Evolutionary conservation across 1,140 invertebrate species (phyloP).

Genomic region (Antheraea mylitta): DNA sequence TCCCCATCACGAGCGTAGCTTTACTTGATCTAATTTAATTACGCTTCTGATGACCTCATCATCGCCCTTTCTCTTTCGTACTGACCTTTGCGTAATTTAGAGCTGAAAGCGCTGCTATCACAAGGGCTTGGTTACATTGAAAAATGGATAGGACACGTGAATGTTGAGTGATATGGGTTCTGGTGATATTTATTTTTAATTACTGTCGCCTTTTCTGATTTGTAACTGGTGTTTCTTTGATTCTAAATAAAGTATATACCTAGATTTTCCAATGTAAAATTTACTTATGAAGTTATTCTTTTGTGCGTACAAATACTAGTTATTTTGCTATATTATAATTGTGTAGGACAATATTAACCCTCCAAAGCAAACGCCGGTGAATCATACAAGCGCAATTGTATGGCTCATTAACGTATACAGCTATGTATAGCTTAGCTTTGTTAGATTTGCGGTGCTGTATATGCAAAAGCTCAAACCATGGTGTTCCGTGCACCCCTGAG

Average conservation of each 20-base stretch:
- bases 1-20: slow-evolving; percentile 33
- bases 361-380: too few species aligned
- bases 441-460: too few species aligned
- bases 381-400: too few species aligned
- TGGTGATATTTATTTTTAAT: not conserved
- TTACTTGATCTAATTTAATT: slow-evolving; percentile 52
- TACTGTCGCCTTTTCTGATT: not conserved
- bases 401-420: too few species aligned
- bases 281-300: too few species aligned
- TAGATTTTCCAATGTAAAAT: too few species aligned
- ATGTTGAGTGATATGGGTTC: not conserved
- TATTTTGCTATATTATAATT: too few species aligned
- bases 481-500: too few species aligned
- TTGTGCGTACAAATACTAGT: too few species aligned
- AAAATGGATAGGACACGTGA: not conserved
- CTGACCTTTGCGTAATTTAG: not conserved
- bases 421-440: too few species aligned
- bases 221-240: not conserved
- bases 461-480: too few species aligned
- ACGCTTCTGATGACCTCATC: slow-evolving; percentile 50
- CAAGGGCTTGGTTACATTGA: not conserved
- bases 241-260: not conserved
- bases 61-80: slow-evolving; percentile 27
- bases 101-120: not conserved
- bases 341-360: too few species aligned